phyloP scores from a whole-genome alignment of 2,888 invertebrate genomes.

The Pomacea canaliculata region DNA sequence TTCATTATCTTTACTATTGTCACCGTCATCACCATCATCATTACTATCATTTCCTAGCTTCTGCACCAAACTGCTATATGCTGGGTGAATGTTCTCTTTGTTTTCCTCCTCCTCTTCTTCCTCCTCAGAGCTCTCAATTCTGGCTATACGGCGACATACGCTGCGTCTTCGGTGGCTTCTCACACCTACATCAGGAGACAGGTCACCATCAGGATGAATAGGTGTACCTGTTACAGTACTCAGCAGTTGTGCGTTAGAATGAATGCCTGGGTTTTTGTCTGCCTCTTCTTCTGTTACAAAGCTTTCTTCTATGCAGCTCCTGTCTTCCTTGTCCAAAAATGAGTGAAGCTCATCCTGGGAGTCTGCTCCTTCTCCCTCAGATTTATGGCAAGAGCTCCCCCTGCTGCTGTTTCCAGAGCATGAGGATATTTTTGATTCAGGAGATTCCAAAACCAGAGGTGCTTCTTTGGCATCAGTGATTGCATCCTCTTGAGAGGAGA shows the following conservation, averaged over 20 bases:
- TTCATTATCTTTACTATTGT: constrained; percentile 12
- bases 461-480: not conserved
- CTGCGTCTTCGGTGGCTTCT: constrained; percentile 35
- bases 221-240: constrained; percentile 25
- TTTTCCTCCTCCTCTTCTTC: constrained; percentile 23
- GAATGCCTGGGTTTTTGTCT: not conserved
- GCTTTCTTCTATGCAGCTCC: constrained; percentile 7
- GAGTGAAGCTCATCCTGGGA: constrained; percentile 8
- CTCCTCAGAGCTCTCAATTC: constrained; percentile 49
- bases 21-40: constrained; percentile 16
- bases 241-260: constrained; percentile 1
- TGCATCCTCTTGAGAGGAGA: not conserved
- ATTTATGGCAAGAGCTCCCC: not conserved
- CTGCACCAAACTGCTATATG: constrained; percentile 1
- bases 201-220: not conserved
- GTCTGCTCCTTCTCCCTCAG: not conserved
- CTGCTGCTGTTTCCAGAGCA: not conserved
- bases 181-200: constrained; percentile 30
- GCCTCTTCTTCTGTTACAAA: constrained; percentile 18
- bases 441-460: not conserved
- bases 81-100: constrained; percentile 20
- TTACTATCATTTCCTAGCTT: constrained; percentile 12
- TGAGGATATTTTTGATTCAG: not conserved
- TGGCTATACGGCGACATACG: constrained; percentile 33
- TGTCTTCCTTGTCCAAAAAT: constrained; percentile 12